Evolutionary conservation across 2,113 vertebrate genomes (phyloP).

Genomic region (Tachycineta bicolor): DNA sequence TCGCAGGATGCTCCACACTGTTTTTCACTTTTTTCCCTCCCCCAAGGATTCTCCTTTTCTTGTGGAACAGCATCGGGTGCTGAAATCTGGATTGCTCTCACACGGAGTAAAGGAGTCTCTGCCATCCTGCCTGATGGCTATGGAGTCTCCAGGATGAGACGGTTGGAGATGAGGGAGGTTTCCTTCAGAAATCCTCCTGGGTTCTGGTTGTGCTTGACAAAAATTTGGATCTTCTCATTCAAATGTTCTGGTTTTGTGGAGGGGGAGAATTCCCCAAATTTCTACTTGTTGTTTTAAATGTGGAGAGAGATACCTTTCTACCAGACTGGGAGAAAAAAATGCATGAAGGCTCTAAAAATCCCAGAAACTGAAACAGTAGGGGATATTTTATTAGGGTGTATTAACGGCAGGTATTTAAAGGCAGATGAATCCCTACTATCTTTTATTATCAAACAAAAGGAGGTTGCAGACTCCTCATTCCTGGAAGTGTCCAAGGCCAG

Average conservation of each 20-base stretch:
- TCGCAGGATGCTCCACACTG: background rate
- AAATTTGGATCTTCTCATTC: background rate
- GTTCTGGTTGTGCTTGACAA: background rate
- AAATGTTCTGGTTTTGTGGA: background rate
- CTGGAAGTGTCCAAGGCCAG: background rate
- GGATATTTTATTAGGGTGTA: background rate
- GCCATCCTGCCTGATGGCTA: background rate
- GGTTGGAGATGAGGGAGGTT: background rate
- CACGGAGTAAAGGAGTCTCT: background rate
- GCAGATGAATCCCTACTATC: background rate
- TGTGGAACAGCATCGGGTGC: background rate
- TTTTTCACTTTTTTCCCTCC: background rate
- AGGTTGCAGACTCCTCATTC: fast-evolving
- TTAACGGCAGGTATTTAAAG: background rate
- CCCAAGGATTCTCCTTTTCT: background rate
- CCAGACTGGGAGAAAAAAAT: background rate
- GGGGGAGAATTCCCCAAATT: background rate
- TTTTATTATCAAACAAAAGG: background rate
- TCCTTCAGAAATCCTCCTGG: background rate
- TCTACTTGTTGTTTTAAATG: background rate
- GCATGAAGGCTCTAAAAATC: background rate
- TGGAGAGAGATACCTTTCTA: background rate
- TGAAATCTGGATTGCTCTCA: background rate
- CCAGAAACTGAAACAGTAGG: background rate
- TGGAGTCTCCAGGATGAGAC: background rate